Base-by-base conservation (phyloP, 2,113 vertebrate species). In the Chaetodon auriga region DNA sequence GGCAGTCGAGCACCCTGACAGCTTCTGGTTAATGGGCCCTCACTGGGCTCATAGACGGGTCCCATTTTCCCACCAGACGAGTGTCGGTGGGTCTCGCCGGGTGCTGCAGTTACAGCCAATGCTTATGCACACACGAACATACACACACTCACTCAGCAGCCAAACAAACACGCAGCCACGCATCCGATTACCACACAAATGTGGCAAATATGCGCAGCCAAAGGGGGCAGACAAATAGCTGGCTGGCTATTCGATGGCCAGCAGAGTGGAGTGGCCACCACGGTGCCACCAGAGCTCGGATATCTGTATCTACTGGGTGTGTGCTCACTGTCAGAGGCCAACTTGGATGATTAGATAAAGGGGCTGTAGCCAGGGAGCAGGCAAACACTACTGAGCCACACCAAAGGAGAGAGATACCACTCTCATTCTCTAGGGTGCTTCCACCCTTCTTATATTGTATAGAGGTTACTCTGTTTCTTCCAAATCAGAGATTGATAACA, bases 11-110 rank as follows among this genome's bases (percentile, higher is more conserved):
- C 9, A 45, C 46, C 69, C 60, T 36, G 46, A 89, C 87, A 92
- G 91, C 85, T 88, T 90, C 80, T 89, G 87, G 88, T 87, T 92
- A 92, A 92, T 91, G 71, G 83, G 62, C 78, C 41, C 75, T 87
- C 30, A 43, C 89, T 91, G 89, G 80, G 81, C 68, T 85, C 16
- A 86, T 70, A 84, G 80, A 82, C 48, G 53, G 84, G 62, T 79
- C 60, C 21, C 83, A n/a, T 79, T 87, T 81, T 78, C 61, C 78
- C 66, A 78, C 87, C 90, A 93, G 88, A 91, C 81, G 13, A 83
- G 48, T 36, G 21, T 62, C 14, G 51, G 86, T 83, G 78, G 81
- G 68, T 79, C 80, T 75, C 55, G n/a, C 81, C 5, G 84, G 75
- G 84, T 68, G 57, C 74, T 70, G 55, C 8, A 23, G 71, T 60